Evolutionary conservation across 2,888 invertebrate genomes (phyloP).

Genomic region (Suillia variegata): DNA sequence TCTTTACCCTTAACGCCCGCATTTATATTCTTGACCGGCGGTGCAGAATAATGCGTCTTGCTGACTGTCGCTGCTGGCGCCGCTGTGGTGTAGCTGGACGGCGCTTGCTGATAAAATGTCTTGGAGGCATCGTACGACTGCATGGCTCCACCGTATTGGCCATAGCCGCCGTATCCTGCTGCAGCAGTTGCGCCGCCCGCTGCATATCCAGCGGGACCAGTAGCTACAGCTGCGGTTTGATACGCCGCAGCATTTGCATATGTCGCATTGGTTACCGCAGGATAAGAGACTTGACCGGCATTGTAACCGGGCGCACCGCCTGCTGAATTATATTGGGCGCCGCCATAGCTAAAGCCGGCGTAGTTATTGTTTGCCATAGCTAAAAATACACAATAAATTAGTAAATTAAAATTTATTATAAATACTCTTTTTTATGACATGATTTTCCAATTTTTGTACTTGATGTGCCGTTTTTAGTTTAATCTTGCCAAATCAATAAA

Average conservation of each 20-base stretch:
- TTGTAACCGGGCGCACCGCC: constrained; percentile 83
- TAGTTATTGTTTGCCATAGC: constrained; percentile 79
- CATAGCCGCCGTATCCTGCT: constrained; percentile 68
- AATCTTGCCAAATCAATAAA: too few relatives aligned
- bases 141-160: constrained; percentile 67
- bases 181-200: constrained; percentile 70
- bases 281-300: constrained; percentile 58
- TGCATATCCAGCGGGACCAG: constrained; percentile 67
- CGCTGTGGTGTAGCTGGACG: constrained; percentile 62
- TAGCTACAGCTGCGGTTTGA: constrained; percentile 69
- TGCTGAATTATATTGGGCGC: constrained; percentile 87
- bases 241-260: constrained; percentile 87
- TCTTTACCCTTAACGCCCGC: constrained; percentile 62
- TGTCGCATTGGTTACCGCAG: constrained; percentile 66
- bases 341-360: constrained; percentile 92
- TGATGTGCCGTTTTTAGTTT: too few relatives aligned
- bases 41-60: constrained; percentile 63
- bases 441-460: too few relatives aligned
- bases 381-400: constrained; percentile 18
- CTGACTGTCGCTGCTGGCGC: constrained; percentile 54
- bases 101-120: constrained; percentile 81
- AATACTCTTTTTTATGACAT: too few relatives aligned
- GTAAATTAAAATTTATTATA: not conserved
- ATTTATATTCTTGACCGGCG: constrained; percentile 71
- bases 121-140: constrained; percentile 82